Percentiles rank a stretch among this genome's conserved stretches.
Conservation (phyloP, 2,797 vertebrate species). For the Poeciliopsis infans region DNA sequence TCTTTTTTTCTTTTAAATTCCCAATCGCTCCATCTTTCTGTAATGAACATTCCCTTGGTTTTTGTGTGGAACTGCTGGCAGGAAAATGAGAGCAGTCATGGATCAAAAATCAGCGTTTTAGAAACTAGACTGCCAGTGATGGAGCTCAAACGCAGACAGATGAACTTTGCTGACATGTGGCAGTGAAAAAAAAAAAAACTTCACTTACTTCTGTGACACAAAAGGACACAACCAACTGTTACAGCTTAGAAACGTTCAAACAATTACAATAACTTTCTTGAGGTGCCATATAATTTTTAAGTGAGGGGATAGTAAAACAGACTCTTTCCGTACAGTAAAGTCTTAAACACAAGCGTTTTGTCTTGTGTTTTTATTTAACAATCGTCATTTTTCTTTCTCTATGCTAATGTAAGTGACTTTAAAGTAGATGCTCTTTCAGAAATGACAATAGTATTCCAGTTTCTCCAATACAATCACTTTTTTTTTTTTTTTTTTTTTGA, state of each 20-base stretch:
- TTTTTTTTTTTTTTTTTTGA: not conserved
- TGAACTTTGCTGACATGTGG: constrained; percentile 32
- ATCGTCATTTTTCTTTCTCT: not conserved
- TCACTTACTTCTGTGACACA: constrained; percentile 16
- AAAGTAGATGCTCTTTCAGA: constrained; percentile 12
- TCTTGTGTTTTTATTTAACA: constrained; percentile 12
- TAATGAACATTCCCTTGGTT: constrained; percentile 12
- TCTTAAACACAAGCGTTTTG: not conserved
- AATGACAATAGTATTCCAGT: not conserved
- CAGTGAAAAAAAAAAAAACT: constrained; percentile 24
- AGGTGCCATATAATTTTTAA: constrained; percentile 26
- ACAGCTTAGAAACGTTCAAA: constrained; percentile 42
- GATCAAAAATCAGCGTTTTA: constrained; percentile 24
- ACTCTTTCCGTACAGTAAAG: constrained; percentile 29
- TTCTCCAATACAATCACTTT: constrained; percentile 1
- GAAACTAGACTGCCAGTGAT: constrained; percentile 14
- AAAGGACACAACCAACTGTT: constrained; percentile 41
- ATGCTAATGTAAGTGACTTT: constrained; percentile 17
- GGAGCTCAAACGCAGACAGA: constrained; percentile 19
- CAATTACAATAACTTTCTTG: constrained; percentile 35
- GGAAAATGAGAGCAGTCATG: constrained; percentile 41
- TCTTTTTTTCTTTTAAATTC: not conserved
- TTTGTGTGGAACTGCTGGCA: constrained; percentile 27
- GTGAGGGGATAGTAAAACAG: constrained; percentile 29
- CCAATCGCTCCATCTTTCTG: not conserved